Percentiles rank a stretch among this genome's conserved stretches.
Evolutionary conservation across 2,797 vertebrate genomes (phyloP).

Genomic region (Oreochromis grahami): DNA sequence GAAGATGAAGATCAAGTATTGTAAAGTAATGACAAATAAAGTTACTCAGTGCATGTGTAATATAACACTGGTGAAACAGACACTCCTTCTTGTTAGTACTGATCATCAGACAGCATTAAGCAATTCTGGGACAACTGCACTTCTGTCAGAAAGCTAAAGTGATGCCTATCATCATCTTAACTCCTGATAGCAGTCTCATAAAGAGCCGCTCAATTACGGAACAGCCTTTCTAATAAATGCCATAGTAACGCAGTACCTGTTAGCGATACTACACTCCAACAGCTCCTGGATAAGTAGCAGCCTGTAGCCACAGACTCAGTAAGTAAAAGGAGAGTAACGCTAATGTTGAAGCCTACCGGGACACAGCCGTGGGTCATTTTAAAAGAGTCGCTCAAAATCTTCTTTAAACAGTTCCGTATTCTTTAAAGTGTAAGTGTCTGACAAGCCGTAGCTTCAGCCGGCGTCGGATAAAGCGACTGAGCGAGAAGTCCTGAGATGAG

Average conservation of each 20-base stretch:
- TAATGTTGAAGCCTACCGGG: background rate
- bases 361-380: background rate
- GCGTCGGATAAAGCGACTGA: conserved; percentile 13
- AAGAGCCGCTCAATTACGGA: background rate
- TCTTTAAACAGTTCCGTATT: conserved; percentile 53
- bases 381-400: conserved; percentile 3
- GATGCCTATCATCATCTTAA: background rate
- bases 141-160: background rate
- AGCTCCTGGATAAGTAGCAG: background rate
- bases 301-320: background rate
- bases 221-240: background rate
- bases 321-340: background rate
- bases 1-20: background rate
- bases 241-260: background rate
- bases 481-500: background rate
- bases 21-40: background rate
- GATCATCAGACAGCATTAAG: background rate
- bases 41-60: background rate
- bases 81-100: background rate
- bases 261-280: background rate
- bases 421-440: background rate
- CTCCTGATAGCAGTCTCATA: background rate
- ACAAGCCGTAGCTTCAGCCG: conserved; percentile 33
- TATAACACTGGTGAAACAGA: background rate
- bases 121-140: background rate